Evolutionary conservation across 1,140 invertebrate genomes (phyloP).

Genomic region (Eubasilissa regina): DNA sequence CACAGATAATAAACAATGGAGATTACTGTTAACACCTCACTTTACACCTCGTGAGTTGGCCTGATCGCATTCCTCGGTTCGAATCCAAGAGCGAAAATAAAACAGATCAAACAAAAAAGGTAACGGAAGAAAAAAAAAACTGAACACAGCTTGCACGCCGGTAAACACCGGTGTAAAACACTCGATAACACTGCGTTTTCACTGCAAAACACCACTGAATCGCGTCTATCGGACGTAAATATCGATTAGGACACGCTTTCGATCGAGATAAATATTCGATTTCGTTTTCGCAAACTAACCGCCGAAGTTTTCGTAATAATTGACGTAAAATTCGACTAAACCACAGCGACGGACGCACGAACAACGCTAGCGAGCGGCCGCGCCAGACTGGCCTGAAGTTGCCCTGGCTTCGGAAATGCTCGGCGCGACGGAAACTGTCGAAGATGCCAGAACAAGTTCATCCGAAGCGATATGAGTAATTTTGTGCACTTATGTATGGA

Average conservation of each 20-base stretch:
- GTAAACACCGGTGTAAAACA: conserved; percentile 25
- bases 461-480: not conserved
- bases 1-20: not conserved
- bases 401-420: not conserved
- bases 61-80: not conserved
- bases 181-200: not conserved
- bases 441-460: conserved; percentile 16
- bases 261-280: not conserved
- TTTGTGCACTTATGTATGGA: not conserved
- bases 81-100: not conserved
- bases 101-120: conserved; percentile 10
- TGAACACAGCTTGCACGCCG: not conserved
- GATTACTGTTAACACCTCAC: not conserved
- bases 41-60: not conserved
- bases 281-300: conserved; percentile 11
- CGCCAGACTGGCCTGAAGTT: conserved; percentile 23
- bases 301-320: conserved; percentile 9
- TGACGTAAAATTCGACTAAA: conserved; percentile 1
- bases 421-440: not conserved
- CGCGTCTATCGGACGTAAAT: not conserved
- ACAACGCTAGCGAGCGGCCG: not conserved
- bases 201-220: not conserved
- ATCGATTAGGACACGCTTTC: not conserved
- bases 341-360: not conserved
- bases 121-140: conserved; percentile 11